phyloP scores from a whole-genome alignment of 2,888 invertebrate genomes.

The Rapana venosa region DNA sequence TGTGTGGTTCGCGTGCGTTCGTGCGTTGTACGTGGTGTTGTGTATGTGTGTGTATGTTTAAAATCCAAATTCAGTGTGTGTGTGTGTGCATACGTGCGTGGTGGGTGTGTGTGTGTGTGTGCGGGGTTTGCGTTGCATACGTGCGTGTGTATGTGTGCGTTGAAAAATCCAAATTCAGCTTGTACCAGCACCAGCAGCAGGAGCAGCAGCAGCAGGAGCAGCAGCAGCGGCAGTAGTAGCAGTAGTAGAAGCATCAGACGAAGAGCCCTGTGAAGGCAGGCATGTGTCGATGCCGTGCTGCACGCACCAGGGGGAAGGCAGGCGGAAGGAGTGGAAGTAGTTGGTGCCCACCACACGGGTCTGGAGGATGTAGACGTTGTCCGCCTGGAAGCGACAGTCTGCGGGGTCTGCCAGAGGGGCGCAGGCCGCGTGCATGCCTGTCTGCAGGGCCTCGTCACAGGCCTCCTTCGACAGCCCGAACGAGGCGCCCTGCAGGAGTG shows the following conservation, averaged over 20 bases:
- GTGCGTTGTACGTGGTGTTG: background rate
- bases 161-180: background rate
- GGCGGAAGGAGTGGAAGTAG: constrained; percentile 20
- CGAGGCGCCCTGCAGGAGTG: background rate
- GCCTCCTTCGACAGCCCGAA: background rate
- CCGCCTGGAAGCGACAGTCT: constrained; percentile 27
- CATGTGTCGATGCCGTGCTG: constrained; percentile 19
- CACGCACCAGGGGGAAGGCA: constrained; percentile 17
- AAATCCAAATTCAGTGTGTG: no score
- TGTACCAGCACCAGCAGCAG: background rate
- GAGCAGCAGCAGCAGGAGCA: background rate
- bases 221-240: background rate
- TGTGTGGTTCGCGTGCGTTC: background rate
- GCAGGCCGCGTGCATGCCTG: constrained; percentile 29
- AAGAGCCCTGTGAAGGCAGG: background rate
- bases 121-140: no score
- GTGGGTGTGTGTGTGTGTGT: background rate
- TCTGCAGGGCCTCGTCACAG: constrained; percentile 12
- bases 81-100: background rate
- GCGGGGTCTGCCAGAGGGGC: constrained; percentile 5
- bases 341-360: constrained; percentile 25
- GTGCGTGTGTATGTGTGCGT: background rate
- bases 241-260: no score
- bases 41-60: background rate
- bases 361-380: constrained; percentile 22